phyloP scores from a whole-genome alignment of 2,888 invertebrate species.

The Boloria selene region DNA sequence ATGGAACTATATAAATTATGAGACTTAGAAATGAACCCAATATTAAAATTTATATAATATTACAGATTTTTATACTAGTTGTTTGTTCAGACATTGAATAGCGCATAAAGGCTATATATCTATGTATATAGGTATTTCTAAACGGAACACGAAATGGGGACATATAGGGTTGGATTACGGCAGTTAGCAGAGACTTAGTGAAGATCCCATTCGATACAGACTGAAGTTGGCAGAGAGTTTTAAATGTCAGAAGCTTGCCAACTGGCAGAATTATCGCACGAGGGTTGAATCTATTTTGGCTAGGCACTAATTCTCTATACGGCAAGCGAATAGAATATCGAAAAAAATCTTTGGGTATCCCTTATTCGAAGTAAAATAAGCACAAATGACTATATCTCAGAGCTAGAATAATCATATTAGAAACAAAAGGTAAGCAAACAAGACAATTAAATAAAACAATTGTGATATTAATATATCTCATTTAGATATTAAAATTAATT shows the following conservation, averaged over 20 bases:
- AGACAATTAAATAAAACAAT: neutral
- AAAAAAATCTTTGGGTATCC: conserved; percentile 4
- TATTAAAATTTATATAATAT: no score
- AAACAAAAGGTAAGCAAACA: neutral
- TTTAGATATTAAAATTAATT: neutral
- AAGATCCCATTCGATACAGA: conserved; percentile 51
- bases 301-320: conserved; percentile 33
- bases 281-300: conserved; percentile 50
- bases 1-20: no score
- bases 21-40: no score
- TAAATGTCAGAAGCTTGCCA: conserved; percentile 60
- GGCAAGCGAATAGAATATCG: conserved; percentile 19
- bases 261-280: conserved; percentile 53
- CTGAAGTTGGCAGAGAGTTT: conserved; percentile 53
- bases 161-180: conserved; percentile 54
- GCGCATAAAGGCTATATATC: conserved; percentile 4
- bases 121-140: conserved; percentile 35
- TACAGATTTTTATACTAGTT: conserved; percentile 2
- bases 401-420: conserved; percentile 5
- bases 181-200: conserved; percentile 60
- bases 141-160: conserved; percentile 46
- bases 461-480: no score
- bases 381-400: neutral
- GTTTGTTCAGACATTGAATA: conserved; percentile 21
- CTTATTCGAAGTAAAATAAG: conserved; percentile 8